Base-by-base conservation (phyloP, 2,797 vertebrate genomes). In the Centroberyx gerrardi region DNA sequence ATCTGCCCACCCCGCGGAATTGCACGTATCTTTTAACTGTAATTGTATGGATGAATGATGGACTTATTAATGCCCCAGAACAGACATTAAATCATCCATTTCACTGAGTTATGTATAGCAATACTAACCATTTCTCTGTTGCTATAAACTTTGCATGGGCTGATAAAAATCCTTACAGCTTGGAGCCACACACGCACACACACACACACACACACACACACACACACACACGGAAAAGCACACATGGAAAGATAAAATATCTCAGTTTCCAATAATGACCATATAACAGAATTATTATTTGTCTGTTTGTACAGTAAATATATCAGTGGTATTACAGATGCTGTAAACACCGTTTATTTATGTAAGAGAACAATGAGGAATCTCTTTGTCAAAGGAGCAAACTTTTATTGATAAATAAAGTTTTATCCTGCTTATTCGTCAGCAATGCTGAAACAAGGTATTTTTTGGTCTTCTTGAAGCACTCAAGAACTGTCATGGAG, bases 371-470 rank as follows among this genome's bases (percentile, higher is more conserved):
- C 60, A 62, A 85, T 78, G 78, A 87, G 49, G 62, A 83, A 58
- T 78, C 58, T 86, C 63, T 90, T 78, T 92, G 91, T 97, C 94
- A 95, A 95, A 96, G 94, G 94, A 92, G 84, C 86, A 94, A 81
- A 82, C 92, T 89, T 97, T 96, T 97, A 96, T 96, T 96, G 95
- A 97, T 95, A 95, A 98, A 97, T 97, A 97, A 98, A 97, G 90
- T 93, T 97, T 92, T 96, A 92, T 92, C 96, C 95, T 96, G 90
- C 82, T 92, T 94, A 93, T 92, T 92, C 87, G 84, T 95, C 93
- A 94, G 94, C 90, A 91, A 93, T 91, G 90, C 84, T 90, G 88
- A 93, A 87, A 65, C 2, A 4, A 42, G 9, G n/a, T 54, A 12
- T 28, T 15, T 28, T 60, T 29, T 55, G 74, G 42, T 51, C 10